These are phyloP conservation scores for Dasypus novemcinctus DNA, from an alignment of 2,113 vertebrate genomes.

Conservation along the genomic window DNA sequence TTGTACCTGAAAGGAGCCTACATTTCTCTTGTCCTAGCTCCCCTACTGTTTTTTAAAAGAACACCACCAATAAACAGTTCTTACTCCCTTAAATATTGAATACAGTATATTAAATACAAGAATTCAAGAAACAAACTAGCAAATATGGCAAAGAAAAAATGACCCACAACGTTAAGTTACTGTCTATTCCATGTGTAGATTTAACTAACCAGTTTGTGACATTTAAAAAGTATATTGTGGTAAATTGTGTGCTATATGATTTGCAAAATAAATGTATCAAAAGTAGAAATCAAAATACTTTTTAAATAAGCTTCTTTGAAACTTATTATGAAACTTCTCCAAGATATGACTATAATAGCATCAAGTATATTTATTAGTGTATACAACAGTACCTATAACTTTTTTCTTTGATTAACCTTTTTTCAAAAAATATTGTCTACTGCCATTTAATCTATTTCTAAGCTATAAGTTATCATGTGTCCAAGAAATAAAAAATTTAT, in stretches of 20 bases:
- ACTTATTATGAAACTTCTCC: neutral
- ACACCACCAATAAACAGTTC: neutral
- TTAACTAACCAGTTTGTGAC: neutral
- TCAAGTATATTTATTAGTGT: neutral
- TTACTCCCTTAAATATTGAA: neutral
- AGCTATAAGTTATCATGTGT: neutral
- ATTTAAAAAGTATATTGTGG: neutral
- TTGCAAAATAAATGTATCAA: neutral
- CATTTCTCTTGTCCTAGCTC: neutral
- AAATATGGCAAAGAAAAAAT: neutral
- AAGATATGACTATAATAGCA: neutral
- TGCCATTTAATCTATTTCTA: neutral
- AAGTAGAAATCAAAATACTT: neutral
- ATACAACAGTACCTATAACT: neutral
- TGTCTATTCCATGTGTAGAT: neutral
- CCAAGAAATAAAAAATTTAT: conserved; percentile 27
- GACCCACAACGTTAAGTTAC: neutral
- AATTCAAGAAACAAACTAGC: neutral
- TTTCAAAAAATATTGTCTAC: neutral
- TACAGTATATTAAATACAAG: neutral
- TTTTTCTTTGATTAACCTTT: neutral
- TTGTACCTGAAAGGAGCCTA: neutral
- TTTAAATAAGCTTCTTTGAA: conserved; percentile 25
- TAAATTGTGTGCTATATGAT: neutral
- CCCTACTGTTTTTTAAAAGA: neutral